These are phyloP conservation scores for Micrasema longulum DNA, from an alignment of 1,140 invertebrate species.

Conservation along the genomic window DNA sequence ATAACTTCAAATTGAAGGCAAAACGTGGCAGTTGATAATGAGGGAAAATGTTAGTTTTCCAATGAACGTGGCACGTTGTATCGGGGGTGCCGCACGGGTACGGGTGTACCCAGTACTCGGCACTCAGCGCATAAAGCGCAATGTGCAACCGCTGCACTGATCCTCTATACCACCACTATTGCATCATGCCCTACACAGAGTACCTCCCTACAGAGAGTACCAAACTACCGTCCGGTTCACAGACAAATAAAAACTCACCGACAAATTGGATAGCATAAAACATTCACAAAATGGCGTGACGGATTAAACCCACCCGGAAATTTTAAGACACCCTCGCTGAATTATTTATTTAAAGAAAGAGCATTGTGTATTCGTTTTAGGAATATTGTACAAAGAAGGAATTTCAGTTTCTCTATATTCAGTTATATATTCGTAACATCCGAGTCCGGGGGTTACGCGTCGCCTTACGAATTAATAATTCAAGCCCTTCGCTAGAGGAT, in stretches of 20 bases:
- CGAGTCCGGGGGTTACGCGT: conserved; percentile 11
- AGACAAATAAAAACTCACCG: conserved; percentile 27
- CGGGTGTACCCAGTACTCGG: too few species aligned
- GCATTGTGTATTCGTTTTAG: background rate
- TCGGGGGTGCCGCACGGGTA: background rate
- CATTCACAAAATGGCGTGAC: background rate
- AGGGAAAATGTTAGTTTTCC: conserved; percentile 11
- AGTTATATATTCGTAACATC: conserved; percentile 5
- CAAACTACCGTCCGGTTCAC: background rate
- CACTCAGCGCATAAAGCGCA: conserved; percentile 11
- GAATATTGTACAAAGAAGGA: background rate
- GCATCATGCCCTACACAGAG: conserved; percentile 8
- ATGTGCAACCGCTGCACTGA: conserved; percentile 22
- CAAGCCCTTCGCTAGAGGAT: background rate
- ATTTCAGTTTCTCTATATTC: background rate
- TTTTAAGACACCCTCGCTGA: too few species aligned
- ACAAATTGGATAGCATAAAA: conserved; percentile 11
- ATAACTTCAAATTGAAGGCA: too few species aligned
- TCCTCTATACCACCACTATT: conserved; percentile 9
- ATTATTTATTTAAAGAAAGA: conserved; percentile 3
- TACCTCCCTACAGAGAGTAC: background rate
- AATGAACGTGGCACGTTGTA: conserved; percentile 5
- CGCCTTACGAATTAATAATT: conserved; percentile 20
- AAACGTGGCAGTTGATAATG: too few species aligned
- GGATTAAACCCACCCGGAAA: conserved; percentile 13